Percentiles rank a stretch among this genome's conserved stretches.
Conservation (phyloP, 2,797 vertebrate species). For the Orientallactaga sibirica region DNA sequence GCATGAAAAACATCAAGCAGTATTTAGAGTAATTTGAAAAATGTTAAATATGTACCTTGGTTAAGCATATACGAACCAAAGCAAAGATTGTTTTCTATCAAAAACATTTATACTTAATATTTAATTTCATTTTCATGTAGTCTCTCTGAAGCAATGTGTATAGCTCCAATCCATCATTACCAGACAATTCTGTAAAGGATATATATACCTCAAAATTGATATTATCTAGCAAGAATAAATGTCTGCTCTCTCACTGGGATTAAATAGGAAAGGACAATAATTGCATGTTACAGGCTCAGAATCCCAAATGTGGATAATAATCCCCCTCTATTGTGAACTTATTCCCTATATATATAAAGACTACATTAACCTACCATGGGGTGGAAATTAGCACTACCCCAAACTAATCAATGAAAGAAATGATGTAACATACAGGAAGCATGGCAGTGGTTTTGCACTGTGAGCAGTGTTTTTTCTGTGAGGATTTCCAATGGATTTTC, state of each 20-base stretch:
- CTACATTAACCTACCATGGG: background rate
- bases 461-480: background rate
- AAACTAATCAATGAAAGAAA: background rate
- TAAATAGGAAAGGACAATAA: background rate
- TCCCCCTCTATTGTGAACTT: background rate
- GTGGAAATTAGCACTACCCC: background rate
- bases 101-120: background rate
- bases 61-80: background rate
- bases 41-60: background rate
- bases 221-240: too few relatives aligned
- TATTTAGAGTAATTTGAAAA: background rate
- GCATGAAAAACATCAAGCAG: background rate
- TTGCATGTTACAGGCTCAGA: background rate
- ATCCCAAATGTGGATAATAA: background rate
- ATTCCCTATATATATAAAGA: background rate
- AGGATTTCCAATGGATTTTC: background rate
- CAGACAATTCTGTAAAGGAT: background rate
- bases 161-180: background rate
- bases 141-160: background rate
- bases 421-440: background rate
- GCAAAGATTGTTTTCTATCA: background rate
- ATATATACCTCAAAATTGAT: background rate
- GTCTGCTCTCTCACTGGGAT: too few relatives aligned
- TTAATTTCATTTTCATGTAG: background rate
- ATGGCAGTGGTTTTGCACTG: background rate